Evolutionary conservation across 2,888 invertebrate species (phyloP), one percentile per base, ranked within the genome.

Genomic region (Oasisia sp.): DNA sequence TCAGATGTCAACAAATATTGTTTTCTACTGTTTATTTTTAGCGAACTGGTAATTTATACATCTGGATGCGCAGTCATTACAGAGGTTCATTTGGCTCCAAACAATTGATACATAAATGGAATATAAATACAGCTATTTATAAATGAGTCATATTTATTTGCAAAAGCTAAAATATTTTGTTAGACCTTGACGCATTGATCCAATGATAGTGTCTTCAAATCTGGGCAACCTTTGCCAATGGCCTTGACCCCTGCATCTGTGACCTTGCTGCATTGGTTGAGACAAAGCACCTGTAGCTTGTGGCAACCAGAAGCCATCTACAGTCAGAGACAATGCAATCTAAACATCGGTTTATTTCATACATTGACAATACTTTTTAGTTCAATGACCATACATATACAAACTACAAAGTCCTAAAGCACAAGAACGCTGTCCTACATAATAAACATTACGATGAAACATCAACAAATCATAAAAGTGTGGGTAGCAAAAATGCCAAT

Each of bases 271-370:
- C 95, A 95, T 91, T 95, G 94, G 93, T 94, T 94, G 11, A 95
- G 92, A 74, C 94, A 93, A n/a, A 95, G 92, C 32, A 93, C 90
- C 89, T 93, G 91, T 38, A 95, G 92, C 50, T 94, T 91, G 4
- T 92, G 94, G 93, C 95, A 95, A 0, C 94, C 94, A 58, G 92
- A 92, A n/a, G 94, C 93, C 32, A 95, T 93, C 95, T 95, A 92
- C 19, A 94, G 92, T 74, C 1, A 74, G 74, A 74, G 56, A 11
- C 56, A 91, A 32, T 90, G 27, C 27, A 38, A n/a, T n/a, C n/a
- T n/a, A n/a, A 44, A 38, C 90, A 90, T 58, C 1, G 1, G 19
- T 58, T 14, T 58, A 58, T 58, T 19, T 58, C 1, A 58, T 58
- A 58, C 27, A 5, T 19, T 1, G 14, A 58, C 0, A 19, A 58